Percentiles rank a stretch among this genome's conserved stretches.
phyloP scores from a whole-genome alignment of 2,797 vertebrate genomes.

The Stomatorhinus walkeri region DNA sequence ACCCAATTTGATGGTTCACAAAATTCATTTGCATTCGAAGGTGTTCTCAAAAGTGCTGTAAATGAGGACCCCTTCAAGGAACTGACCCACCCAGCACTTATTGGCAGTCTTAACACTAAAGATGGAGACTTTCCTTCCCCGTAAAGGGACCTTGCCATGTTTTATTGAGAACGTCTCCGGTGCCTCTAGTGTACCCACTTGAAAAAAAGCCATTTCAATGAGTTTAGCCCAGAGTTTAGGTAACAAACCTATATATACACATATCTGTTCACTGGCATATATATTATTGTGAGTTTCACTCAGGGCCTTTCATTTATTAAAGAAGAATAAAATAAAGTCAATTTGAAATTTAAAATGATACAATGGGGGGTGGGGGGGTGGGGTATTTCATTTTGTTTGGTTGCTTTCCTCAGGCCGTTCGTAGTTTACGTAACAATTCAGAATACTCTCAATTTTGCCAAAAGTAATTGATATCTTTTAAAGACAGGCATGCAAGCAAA shows the following conservation, averaged over 20 bases:
- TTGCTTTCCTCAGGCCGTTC: conserved; percentile 68
- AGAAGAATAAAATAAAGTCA: conserved; percentile 62
- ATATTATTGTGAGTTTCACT: conserved; percentile 68
- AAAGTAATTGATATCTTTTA: conserved; percentile 66
- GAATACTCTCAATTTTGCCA: conserved; percentile 51
- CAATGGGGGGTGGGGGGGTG: conserved; percentile 55
- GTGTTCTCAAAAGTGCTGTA: conserved; percentile 45
- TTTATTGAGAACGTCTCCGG: conserved; percentile 61
- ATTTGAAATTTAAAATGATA: conserved; percentile 59
- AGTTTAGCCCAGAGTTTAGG: conserved; percentile 75
- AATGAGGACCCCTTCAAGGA: conserved; percentile 40
- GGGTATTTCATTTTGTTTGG: conserved; percentile 59
- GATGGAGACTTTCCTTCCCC: conserved; percentile 48
- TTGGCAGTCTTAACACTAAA: conserved; percentile 58
- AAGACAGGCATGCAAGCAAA: conserved; percentile 72
- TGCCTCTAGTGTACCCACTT: conserved; percentile 62
- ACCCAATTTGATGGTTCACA: conserved; percentile 39
- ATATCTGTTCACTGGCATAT: conserved; percentile 75
- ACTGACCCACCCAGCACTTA: conserved; percentile 64
- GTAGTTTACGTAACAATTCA: conserved; percentile 65
- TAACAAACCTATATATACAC: conserved; percentile 73
- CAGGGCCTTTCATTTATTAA: conserved; percentile 73
- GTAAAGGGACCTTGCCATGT: conserved; percentile 61
- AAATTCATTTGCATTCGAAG: conserved; percentile 45
- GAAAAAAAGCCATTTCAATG: conserved; percentile 70